Base-by-base conservation (phyloP, 2,113 vertebrate species). In the Ramphastos sulfuratus region DNA sequence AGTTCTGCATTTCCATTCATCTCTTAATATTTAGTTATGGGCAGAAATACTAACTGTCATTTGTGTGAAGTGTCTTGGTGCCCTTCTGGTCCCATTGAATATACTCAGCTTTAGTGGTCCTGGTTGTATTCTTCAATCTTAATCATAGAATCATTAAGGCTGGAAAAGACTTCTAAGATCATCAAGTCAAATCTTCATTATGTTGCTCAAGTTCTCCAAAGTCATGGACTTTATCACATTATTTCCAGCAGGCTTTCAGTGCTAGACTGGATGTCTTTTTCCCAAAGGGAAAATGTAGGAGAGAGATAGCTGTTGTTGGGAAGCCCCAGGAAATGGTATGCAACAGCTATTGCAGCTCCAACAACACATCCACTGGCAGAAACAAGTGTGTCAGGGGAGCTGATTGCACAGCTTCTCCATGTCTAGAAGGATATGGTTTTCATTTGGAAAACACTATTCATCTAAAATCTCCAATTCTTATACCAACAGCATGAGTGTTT, bases 401-500 rank as follows among this genome's bases (percentile, higher is more conserved):
- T 35, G 89, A 61, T n/a, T 92, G 88, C 70, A 44, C 23, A 33
- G 90, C 72, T 89, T 44, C 28, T 21, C 90, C 55, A 0, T 85
- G 90, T 84, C 91, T 73, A 70, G 44, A 30, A 89, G 76, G 55
- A 56, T 63, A 81, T 93, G 91, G 78, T 94, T 95, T 95, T 96
- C 79, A 94, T 95, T 96, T 94, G 54, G 74, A 74, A 94, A 65
- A 73, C 52, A 66, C 77, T 56, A 37, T 81, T 97, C 79, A 37
- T 87, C 74, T 94, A 16, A 74, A 86, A 86, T 72, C 87, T 75
- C 85, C 33, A 71, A 58, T 54, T 93, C 76, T 73, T 39, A 23
- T 75, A 74, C 54, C 82, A 82, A 67, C 44, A 75, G 71, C 18
- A 0, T 61, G 78, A 92, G 79, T 50, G 87, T 91, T 96, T 91